Evolutionary conservation across 2,888 invertebrate genomes (phyloP).

Genomic region (Apodemia zela): DNA sequence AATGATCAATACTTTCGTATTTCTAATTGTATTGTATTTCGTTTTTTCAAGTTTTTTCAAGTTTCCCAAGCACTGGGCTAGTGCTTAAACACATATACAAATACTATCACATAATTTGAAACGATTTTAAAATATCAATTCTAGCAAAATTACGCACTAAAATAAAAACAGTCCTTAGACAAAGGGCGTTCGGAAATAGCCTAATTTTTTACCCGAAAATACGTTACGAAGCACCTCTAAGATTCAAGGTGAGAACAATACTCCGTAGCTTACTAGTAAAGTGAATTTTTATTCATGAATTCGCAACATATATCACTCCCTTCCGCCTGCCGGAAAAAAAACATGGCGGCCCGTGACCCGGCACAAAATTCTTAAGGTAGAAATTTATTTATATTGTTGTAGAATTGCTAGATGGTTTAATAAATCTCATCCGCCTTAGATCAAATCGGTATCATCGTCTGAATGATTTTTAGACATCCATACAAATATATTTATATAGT

Average conservation of each 20-base stretch:
- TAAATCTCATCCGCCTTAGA: neutral
- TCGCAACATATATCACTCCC: conserved; percentile 18
- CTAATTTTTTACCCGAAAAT: conserved; percentile 5
- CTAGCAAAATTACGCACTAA: neutral
- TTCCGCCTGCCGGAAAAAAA: conserved; percentile 12
- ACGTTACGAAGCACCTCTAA: neutral
- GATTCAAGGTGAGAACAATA: conserved; percentile 13
- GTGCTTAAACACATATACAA: too few relatives aligned
- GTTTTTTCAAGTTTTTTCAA: too few relatives aligned
- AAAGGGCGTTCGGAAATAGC: neutral
- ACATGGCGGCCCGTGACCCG: neutral
- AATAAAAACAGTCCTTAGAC: neutral
- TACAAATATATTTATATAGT: too few relatives aligned
- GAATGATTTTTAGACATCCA: too few relatives aligned
- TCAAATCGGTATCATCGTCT: neutral
- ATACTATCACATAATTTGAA: too few relatives aligned
- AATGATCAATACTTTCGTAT: too few relatives aligned
- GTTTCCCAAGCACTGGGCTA: too few relatives aligned
- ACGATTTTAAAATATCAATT: neutral
- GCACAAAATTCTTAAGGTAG: conserved; percentile 9
- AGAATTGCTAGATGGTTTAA: neutral
- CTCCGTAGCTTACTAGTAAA: conserved; percentile 2
- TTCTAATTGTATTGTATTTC: too few relatives aligned
- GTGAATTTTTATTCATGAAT: conserved; percentile 25
- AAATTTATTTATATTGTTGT: neutral